Conservation (phyloP, 1,140 invertebrate genomes). For the Ceratoteleas bidentatus region DNA sequence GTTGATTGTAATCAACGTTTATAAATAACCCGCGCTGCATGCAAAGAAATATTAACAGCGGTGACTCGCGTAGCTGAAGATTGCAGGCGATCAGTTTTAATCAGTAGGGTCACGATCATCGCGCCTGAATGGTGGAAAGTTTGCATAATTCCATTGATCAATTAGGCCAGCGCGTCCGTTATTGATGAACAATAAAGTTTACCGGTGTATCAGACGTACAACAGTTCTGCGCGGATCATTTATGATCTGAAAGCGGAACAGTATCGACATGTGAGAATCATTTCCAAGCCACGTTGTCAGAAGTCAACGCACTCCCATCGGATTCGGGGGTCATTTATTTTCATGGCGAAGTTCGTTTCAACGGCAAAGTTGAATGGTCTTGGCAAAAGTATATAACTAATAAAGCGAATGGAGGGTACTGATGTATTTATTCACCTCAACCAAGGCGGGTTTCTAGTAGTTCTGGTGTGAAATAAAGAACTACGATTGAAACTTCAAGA, state of each 20-base stretch:
- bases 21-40: slow-evolving; percentile 10
- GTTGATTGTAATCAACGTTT: neutral
- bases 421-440: slow-evolving; percentile 46
- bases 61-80: neutral
- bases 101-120: slow-evolving; percentile 19
- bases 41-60: slow-evolving; percentile 7
- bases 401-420: slow-evolving; percentile 29
- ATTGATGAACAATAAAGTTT: slow-evolving; percentile 20
- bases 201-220: neutral
- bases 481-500: neutral
- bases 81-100: slow-evolving; percentile 27
- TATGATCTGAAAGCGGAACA: slow-evolving; percentile 2
- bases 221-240: slow-evolving; percentile 25
- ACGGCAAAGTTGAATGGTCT: slow-evolving; percentile 43
- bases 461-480: slow-evolving; percentile 6
- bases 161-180: slow-evolving; percentile 1
- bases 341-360: slow-evolving; percentile 38
- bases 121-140: neutral
- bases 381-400: slow-evolving; percentile 38
- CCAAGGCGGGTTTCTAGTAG: slow-evolving; percentile 15
- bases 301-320: neutral
- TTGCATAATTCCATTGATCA: slow-evolving; percentile 10
- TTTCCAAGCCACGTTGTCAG: neutral
- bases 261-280: slow-evolving; percentile 1
- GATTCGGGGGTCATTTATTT: slow-evolving; percentile 33